Conservation (phyloP, 2,888 invertebrate genomes). For the Pollenia griseotomentosa region DNA sequence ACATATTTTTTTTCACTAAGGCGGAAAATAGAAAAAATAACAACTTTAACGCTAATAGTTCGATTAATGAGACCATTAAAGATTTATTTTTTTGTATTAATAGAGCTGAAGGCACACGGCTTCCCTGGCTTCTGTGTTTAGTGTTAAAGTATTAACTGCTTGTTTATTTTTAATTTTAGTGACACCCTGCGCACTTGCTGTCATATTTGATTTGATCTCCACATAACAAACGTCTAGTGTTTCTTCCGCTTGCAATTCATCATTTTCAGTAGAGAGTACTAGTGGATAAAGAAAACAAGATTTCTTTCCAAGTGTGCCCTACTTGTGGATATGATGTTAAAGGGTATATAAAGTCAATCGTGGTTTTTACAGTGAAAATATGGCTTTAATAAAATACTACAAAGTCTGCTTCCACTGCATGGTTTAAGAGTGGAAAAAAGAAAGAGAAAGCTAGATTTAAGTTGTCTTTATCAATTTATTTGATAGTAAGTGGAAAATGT, state of each 20-base stretch:
- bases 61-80: slow-evolving; percentile 71
- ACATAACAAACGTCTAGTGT: slow-evolving; percentile 74
- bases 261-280: slow-evolving; percentile 77
- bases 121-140: slow-evolving; percentile 17
- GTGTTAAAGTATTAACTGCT: slow-evolving; percentile 34
- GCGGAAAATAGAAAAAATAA: slow-evolving; percentile 3
- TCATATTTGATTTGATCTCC: slow-evolving; percentile 65
- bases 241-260: slow-evolving; percentile 83
- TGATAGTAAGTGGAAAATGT: too few relatives aligned
- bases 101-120: slow-evolving; percentile 26
- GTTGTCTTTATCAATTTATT: too few relatives aligned
- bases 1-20: slow-evolving; percentile 6
- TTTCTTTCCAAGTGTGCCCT: neutral
- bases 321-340: neutral
- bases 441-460: too few relatives aligned
- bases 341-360: neutral
- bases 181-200: slow-evolving; percentile 73
- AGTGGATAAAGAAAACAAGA: slow-evolving; percentile 27
- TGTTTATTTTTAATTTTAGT: slow-evolving; percentile 35
- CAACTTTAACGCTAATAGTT: slow-evolving; percentile 72
- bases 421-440: too few relatives aligned
- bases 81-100: slow-evolving; percentile 7
- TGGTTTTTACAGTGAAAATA: too few relatives aligned
- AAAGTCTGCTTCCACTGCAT: too few relatives aligned
- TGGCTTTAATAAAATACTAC: too few relatives aligned